phyloP scores from a whole-genome alignment of 2,888 invertebrate species.

The Disparrhopalites patrizii region DNA sequence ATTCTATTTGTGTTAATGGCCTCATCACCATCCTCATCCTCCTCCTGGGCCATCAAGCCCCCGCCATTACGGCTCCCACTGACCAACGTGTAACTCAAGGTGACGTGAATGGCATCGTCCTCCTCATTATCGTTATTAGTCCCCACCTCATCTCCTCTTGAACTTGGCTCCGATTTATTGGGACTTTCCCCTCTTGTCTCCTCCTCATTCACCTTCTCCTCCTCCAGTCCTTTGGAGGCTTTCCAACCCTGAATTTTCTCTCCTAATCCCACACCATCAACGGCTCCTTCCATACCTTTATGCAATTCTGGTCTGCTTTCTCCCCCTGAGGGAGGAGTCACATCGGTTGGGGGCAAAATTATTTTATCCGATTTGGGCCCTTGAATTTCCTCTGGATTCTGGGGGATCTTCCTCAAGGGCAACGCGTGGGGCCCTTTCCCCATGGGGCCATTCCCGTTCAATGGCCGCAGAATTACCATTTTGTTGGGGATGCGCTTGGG shows the following conservation, averaged over 20 bases:
- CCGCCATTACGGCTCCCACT: not conserved
- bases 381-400: not conserved
- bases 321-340: not conserved
- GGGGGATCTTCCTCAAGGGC: not conserved
- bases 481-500: constrained; percentile 1
- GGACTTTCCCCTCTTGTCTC: not conserved
- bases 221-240: not conserved
- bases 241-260: constrained; percentile 2
- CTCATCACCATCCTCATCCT: not conserved
- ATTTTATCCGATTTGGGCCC: too few relatives aligned
- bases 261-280: not conserved
- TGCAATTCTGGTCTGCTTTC: too few relatives aligned
- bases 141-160: not conserved
- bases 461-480: not conserved
- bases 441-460: not conserved
- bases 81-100: constrained; percentile 16
- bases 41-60: not conserved
- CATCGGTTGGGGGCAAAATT: too few relatives aligned
- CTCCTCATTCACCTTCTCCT: too few relatives aligned
- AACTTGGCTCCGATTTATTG: not conserved
- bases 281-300: not conserved
- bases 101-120: not conserved
- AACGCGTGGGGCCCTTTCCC: not conserved
- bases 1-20: constrained; percentile 4
- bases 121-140: constrained; percentile 1